phyloP scores from a whole-genome alignment of 2,113 vertebrate genomes.

The Melanostigma gelatinosum region DNA sequence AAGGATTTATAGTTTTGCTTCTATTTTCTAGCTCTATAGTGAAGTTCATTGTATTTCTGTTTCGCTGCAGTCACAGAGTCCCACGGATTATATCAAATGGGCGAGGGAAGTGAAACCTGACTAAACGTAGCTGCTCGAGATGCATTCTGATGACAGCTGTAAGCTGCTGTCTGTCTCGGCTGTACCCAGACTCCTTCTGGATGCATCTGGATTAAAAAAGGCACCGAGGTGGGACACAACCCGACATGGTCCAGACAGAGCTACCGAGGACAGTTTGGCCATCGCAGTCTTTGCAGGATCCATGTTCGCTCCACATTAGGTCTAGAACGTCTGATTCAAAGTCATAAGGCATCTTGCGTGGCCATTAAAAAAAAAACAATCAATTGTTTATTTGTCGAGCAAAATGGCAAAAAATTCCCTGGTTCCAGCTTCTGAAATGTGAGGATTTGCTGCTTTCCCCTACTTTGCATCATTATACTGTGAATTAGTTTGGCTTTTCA shows the following conservation, averaged over 20 bases:
- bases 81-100: slow-evolving; percentile 26
- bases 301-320: background rate
- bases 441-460: background rate
- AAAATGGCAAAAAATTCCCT: background rate
- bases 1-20: background rate
- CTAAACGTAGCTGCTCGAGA: background rate
- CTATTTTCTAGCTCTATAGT: background rate
- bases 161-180: background rate
- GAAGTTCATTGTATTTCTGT: background rate
- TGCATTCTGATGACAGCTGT: background rate
- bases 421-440: background rate
- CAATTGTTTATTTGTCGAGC: background rate
- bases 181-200: background rate
- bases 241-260: background rate
- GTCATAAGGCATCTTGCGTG: background rate
- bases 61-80: background rate
- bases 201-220: background rate
- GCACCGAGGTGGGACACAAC: background rate
- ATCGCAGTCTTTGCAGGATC: background rate
- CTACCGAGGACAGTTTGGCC: background rate
- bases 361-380: background rate
- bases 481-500: background rate
- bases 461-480: background rate
- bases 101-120: slow-evolving; percentile 18
- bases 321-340: background rate